Base-by-base conservation (phyloP, 2,113 vertebrate genomes). In the Paralichthys olivaceus region DNA sequence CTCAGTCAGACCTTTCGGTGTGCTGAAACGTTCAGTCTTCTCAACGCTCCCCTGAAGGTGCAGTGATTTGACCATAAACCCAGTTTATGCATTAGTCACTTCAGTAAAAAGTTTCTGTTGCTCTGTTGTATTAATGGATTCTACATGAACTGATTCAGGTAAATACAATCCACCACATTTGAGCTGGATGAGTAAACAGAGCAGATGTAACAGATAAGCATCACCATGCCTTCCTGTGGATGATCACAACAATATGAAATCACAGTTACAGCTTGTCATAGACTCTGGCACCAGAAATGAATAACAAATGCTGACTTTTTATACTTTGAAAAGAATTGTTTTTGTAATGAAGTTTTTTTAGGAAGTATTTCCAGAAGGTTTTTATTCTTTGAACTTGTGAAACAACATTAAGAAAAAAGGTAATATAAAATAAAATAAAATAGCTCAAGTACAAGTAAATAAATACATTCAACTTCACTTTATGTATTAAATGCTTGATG, bases 191-290 rank as follows among this genome's bases (percentile, higher is more conserved):
- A 43, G 25, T 32, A 20, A 54, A 6, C n/a, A 28, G 19, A 71
- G 22, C 74, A 64, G 20, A 37, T 56, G 23, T 51, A 12, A 43
- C 5, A 77, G 61, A 73, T 57, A 26, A 74, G 65, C 56, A 75
- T 69, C 54, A 37, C 6, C 45, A n/a, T 13, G 20, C 2, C 4
- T 54, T n/a, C 32, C 28, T 40, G 64, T 73, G 34, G 5, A 17
- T 57, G 26, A 28, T 57, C 58, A 51, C 29, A 34, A 7, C 11
- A 20, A 20, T n/a, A 17, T 56, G 17, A 64, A 45, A 51, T 45
- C 26, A 47, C 26, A 43, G 25, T 26, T 40, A 26, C 0, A 0
- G 13, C 57, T 53, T 53, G 7, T 32, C 29, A 3, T 25, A 32
- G 14, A 64, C 22, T 53, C 28, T 55, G 40, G 8, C 22, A n/a